A percentile compares a stretch with the other conserved stretches of the same genome.
phyloP scores from a whole-genome alignment of 2,113 vertebrate genomes.

The Rhombomys opimus region DNA sequence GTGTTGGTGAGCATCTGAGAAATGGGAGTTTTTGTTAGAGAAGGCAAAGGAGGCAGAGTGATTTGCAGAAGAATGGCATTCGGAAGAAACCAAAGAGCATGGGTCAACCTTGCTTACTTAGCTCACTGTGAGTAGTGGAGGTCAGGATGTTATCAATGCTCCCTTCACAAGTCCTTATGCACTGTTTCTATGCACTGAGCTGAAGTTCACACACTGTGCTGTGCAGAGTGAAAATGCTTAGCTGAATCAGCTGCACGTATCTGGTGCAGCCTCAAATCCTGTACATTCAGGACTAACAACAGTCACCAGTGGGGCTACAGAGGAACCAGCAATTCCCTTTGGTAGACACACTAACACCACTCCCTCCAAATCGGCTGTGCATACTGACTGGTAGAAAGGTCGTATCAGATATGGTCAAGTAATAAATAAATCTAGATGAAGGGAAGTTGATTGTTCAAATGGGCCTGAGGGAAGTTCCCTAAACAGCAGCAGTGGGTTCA shows the following conservation, averaged over 20 bases:
- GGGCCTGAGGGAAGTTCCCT: too few relatives aligned
- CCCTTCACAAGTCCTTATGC: fast-evolving
- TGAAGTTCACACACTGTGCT: fast-evolving
- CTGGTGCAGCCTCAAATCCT: neutral
- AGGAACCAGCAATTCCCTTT: neutral
- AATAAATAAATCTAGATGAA: too few relatives aligned
- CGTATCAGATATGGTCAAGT: neutral
- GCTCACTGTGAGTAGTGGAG: fast-evolving
- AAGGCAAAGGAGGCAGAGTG: neutral
- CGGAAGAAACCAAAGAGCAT: neutral
- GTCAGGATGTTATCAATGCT: fast-evolving
- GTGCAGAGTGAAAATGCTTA: fast-evolving
- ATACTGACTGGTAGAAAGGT: neutral
- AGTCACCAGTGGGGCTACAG: fast-evolving
- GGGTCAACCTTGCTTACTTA: fast-evolving
- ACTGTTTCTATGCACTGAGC: fast-evolving
- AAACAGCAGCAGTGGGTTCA: neutral
- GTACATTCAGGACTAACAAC: neutral
- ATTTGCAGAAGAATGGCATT: neutral
- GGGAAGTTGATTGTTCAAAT: too few relatives aligned
- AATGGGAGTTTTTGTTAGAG: fast-evolving
- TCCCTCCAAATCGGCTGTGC: neutral
- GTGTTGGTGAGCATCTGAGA: fast-evolving
- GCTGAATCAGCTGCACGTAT: fast-evolving
- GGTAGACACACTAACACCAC: neutral